Conservation (phyloP, 2,113 vertebrate species). For the Sapajus apella region DNA sequence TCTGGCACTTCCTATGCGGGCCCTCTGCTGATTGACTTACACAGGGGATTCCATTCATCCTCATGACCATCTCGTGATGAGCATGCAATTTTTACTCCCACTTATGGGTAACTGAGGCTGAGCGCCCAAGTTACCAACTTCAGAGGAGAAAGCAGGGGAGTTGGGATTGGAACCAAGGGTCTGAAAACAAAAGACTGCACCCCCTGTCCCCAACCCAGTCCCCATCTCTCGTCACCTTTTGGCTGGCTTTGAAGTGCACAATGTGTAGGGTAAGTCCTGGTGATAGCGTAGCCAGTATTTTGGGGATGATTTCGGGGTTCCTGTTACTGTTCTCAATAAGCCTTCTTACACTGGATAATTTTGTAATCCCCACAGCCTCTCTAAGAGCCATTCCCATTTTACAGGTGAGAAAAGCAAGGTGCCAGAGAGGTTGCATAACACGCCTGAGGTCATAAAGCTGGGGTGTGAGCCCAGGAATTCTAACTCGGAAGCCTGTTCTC, state of each 20-base stretch:
- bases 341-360: rapidly evolving
- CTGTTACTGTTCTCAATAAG: too few species aligned
- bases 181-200: not conserved
- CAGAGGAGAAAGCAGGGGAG: not conserved
- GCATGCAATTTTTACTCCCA: not conserved
- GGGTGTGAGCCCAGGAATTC: not conserved
- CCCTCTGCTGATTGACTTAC: rapidly evolving
- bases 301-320: rapidly evolving
- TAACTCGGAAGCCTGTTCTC: not conserved
- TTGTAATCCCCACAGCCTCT: not conserved
- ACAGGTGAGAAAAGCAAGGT: not conserved
- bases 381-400: not conserved
- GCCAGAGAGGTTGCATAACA: rapidly evolving
- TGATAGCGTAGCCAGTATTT: rapidly evolving
- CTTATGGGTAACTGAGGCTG: not conserved
- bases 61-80: rapidly evolving
- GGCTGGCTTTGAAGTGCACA: rapidly evolving
- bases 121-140: too few species aligned
- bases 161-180: not conserved
- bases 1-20: rapidly evolving
- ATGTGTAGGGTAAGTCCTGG: not conserved
- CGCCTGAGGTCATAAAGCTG: not conserved
- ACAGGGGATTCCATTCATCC: rapidly evolving
- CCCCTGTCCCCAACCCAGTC: too few species aligned
- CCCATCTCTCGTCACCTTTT: rapidly evolving